phyloP scores from a whole-genome alignment of 2,797 vertebrate genomes.

The Aldrovandia affinis region DNA sequence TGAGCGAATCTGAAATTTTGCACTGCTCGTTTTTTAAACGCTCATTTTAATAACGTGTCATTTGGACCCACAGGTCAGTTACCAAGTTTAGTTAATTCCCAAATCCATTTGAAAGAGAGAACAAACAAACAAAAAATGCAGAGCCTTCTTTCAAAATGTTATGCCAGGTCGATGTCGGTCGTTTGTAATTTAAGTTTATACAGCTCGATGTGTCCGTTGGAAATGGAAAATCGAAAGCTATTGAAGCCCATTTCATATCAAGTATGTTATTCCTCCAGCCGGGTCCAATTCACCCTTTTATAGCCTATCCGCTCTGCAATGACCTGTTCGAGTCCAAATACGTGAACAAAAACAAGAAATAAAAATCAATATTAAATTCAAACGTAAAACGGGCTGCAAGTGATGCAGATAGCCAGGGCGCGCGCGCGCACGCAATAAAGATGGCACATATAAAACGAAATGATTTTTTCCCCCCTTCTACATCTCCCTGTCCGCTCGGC shows the following conservation, averaged over 20 bases:
- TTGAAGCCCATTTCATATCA: neutral
- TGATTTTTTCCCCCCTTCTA: neutral
- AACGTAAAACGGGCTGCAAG: neutral
- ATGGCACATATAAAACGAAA: neutral
- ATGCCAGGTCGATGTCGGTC: neutral
- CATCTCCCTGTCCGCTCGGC: neutral
- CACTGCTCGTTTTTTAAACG: neutral
- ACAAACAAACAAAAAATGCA: neutral
- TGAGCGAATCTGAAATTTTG: neutral
- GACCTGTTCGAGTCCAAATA: neutral
- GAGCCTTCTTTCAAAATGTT: neutral
- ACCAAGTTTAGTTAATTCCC: neutral
- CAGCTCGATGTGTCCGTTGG: neutral
- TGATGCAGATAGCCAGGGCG: neutral
- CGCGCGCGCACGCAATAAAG: too few relatives aligned
- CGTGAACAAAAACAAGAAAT: neutral
- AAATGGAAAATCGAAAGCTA: constrained; percentile 7
- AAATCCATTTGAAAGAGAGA: neutral
- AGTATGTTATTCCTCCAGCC: neutral
- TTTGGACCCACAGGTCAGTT: neutral
- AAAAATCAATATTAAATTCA: neutral
- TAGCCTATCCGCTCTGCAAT: neutral
- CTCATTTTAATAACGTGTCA: neutral
- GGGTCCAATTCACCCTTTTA: neutral
- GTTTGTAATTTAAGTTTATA: constrained; percentile 12